These are phyloP conservation scores for Octodon degus DNA, from an alignment of 2,113 vertebrate genomes.

Conservation along the genomic window DNA sequence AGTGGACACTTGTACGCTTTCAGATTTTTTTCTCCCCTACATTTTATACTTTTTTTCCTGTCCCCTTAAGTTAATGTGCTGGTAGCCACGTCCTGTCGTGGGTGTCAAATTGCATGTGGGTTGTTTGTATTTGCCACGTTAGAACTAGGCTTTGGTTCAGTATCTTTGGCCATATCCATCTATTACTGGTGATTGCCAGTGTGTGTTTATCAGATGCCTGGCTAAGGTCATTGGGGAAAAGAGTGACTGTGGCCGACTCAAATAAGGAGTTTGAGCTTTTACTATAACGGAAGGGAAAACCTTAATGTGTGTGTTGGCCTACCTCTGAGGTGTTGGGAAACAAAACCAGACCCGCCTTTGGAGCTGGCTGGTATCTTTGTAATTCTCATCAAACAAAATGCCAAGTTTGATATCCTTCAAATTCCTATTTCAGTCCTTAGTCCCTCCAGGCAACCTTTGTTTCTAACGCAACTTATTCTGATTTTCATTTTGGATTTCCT, in stretches of 20 bases:
- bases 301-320: constrained; percentile 10
- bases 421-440: neutral
- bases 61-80: neutral
- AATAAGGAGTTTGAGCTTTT: neutral
- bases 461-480: constrained; percentile 67
- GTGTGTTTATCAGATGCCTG: constrained; percentile 29
- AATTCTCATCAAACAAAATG: neutral
- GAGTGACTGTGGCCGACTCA: neutral
- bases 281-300: constrained; percentile 18
- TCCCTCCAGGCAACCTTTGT: neutral
- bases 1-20: neutral
- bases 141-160: constrained; percentile 16
- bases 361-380: neutral
- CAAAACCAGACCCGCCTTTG: constrained; percentile 49
- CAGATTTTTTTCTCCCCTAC: neutral
- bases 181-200: constrained; percentile 20
- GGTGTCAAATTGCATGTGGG: constrained; percentile 40
- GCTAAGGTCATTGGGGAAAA: constrained; percentile 12
- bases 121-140: neutral
- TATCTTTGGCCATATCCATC: constrained; percentile 49
- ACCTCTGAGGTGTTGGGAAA: neutral
- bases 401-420: neutral
- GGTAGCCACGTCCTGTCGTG: neutral
- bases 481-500: constrained; percentile 75
- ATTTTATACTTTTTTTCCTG: constrained; percentile 14